Evolutionary conservation across 2,797 vertebrate species (phyloP).

Genomic region (Gymnopithys bicolor): DNA sequence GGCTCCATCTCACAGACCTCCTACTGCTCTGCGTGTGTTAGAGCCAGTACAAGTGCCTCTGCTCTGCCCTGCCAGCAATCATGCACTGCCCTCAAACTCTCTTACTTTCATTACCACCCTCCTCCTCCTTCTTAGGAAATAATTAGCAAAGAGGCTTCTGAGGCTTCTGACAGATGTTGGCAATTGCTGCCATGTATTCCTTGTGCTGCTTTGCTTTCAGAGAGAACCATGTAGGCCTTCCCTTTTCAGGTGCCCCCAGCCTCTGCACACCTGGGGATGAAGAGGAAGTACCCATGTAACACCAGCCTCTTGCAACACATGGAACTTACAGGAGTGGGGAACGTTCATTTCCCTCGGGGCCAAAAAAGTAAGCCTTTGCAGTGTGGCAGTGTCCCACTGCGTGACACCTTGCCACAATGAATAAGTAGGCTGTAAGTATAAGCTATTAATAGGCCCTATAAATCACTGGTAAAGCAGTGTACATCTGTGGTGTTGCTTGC

Average conservation of each 20-base stretch:
- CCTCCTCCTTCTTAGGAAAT: slow-evolving; percentile 33
- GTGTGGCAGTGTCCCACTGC: background rate
- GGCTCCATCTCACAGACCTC: slow-evolving; percentile 4
- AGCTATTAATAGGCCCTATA: background rate
- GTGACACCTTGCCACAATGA: background rate
- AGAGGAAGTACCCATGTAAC: background rate
- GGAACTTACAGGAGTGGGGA: background rate
- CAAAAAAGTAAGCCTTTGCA: background rate
- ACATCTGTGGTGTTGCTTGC: background rate
- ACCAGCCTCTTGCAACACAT: background rate
- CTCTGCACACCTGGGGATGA: background rate
- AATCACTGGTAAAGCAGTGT: background rate
- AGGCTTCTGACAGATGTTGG: slow-evolving; percentile 63
- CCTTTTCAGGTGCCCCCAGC: background rate
- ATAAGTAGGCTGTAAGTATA: background rate
- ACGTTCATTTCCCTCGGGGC: background rate
- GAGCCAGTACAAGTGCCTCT: slow-evolving; percentile 20
- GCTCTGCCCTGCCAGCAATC: slow-evolving; percentile 31
- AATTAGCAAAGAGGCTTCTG: slow-evolving; percentile 70
- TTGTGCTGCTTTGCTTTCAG: slow-evolving; percentile 18
- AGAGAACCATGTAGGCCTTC: background rate
- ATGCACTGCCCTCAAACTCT: background rate
- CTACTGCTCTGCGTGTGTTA: slow-evolving; percentile 7
- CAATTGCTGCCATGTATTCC: background rate
- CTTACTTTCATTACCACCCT: background rate